These are phyloP conservation scores for Branchinecta lindahli DNA, from an alignment of 1,140 invertebrate species.

Conservation along the genomic window DNA sequence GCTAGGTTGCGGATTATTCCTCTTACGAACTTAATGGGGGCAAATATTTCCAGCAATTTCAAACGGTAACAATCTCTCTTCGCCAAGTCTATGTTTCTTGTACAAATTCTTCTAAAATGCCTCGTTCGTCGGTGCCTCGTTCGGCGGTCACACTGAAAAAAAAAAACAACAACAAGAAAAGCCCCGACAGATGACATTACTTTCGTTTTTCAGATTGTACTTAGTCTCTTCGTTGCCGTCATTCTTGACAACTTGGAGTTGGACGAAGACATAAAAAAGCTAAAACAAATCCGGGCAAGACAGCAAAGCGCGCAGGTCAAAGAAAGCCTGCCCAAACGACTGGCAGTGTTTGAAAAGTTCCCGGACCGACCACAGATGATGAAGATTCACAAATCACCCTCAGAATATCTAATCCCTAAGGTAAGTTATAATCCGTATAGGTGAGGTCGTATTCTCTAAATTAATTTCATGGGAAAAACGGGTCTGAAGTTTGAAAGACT, in stretches of 20 bases:
- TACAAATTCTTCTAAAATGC: no score
- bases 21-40: no score
- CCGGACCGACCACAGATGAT: constrained; percentile 98
- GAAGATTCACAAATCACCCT: constrained; percentile 79
- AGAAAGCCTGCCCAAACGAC: constrained; percentile 77
- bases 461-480: constrained; percentile 4
- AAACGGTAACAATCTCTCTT: no score
- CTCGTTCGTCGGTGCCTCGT: no score
- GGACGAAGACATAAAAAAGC: constrained; percentile 98
- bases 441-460: neutral
- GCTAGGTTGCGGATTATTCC: no score
- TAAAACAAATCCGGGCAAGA: constrained; percentile 91
- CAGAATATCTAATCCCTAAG: constrained; percentile 90
- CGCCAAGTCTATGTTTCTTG: no score
- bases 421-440: constrained; percentile 32
- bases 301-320: constrained; percentile 97
- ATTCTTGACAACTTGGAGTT: constrained; percentile 98
- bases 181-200: no score
- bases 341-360: constrained; percentile 96
- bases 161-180: no score
- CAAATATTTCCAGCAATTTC: no score
- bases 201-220: constrained; percentile 64
- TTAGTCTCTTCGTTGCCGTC: constrained; percentile 98
- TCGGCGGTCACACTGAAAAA: no score
- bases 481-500: neutral